Evolutionary conservation across 2,797 vertebrate genomes (phyloP).

Genomic region (Euphonia xanthogaster): DNA sequence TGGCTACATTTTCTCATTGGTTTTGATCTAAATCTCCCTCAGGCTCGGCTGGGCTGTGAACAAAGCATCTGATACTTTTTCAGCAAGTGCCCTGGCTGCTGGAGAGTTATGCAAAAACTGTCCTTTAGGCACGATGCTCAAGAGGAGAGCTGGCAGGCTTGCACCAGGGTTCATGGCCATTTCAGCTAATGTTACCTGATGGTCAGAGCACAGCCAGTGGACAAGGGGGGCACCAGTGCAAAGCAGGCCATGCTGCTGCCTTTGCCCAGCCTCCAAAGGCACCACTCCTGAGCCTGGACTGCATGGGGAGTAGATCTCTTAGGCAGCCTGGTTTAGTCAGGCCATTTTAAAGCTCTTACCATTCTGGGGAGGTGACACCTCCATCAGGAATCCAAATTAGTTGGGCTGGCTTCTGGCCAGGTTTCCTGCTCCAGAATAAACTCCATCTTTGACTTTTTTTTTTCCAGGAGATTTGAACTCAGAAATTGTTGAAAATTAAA

Average conservation of each 20-base stretch:
- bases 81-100: not conserved
- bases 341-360: not conserved
- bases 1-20: conserved; percentile 58
- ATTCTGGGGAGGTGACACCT: conserved; percentile 12
- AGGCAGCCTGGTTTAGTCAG: not conserved
- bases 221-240: not conserved
- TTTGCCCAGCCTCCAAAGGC: not conserved
- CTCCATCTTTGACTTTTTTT: not conserved
- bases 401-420: conserved; percentile 20
- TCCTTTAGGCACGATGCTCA: not conserved
- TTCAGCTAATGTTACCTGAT: not conserved
- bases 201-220: not conserved
- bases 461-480: not conserved
- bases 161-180: not conserved
- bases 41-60: conserved; percentile 37
- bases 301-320: not conserved
- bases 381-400: not conserved
- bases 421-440: conserved; percentile 36
- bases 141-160: not conserved
- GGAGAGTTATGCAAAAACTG: not conserved
- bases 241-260: fast-evolving
- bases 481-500: conserved; percentile 29
- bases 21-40: conserved; percentile 63
- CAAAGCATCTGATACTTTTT: conserved; percentile 29
- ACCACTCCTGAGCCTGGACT: not conserved